phyloP scores from a whole-genome alignment of 1,140 invertebrate species.

The Hyles euphorbiae region DNA sequence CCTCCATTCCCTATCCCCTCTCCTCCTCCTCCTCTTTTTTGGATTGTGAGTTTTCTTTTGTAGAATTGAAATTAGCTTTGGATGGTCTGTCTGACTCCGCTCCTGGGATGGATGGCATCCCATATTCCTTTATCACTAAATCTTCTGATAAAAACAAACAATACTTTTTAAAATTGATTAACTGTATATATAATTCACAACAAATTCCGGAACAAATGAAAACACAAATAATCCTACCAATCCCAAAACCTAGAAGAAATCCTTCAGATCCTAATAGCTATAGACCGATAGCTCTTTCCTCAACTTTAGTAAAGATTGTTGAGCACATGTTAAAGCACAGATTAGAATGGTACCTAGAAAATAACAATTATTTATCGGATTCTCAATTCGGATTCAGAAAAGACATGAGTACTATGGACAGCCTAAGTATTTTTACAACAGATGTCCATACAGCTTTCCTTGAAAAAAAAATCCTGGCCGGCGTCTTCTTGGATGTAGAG shows the following conservation, averaged over 20 bases:
- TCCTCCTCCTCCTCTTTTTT: background rate
- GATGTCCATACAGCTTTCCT: slow-evolving; percentile 19
- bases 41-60: slow-evolving; percentile 8
- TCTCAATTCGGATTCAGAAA: slow-evolving; percentile 27
- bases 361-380: slow-evolving; percentile 11
- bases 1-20: background rate
- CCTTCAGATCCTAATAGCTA: slow-evolving; percentile 1
- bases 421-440: slow-evolving; percentile 19
- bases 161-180: slow-evolving; percentile 17
- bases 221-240: slow-evolving; percentile 11
- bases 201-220: no score
- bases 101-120: slow-evolving; percentile 20
- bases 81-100: slow-evolving; percentile 13
- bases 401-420: slow-evolving; percentile 12
- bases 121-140: slow-evolving; percentile 14
- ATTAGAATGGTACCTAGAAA: slow-evolving; percentile 21
- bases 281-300: slow-evolving; percentile 13
- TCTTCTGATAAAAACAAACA: slow-evolving; percentile 3
- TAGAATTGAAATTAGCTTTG: slow-evolving; percentile 7
- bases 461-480: slow-evolving; percentile 12
- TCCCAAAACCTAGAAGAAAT: slow-evolving; percentile 9
- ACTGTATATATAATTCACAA: slow-evolving; percentile 9
- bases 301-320: slow-evolving; percentile 8
- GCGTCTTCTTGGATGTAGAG: slow-evolving; percentile 20
- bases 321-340: slow-evolving; percentile 21